Evolutionary conservation across 1,140 invertebrate genomes (phyloP).

Genomic region (Pseudachorutes palmiensis): DNA sequence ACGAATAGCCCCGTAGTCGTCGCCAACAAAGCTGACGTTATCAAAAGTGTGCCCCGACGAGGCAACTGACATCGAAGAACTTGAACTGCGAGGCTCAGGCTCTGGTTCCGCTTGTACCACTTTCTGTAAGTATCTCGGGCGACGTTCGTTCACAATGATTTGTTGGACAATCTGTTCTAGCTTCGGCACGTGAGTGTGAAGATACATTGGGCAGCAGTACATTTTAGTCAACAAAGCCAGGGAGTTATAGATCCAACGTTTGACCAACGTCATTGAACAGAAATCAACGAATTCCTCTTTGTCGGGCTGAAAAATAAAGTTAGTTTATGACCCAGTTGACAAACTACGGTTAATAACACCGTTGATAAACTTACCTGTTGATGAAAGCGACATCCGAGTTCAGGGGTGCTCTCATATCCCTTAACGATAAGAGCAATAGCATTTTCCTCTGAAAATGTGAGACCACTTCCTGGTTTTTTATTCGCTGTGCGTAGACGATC

Average conservation of each 20-base stretch:
- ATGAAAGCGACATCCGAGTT: neutral
- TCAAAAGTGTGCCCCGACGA: no score
- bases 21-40: no score
- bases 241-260: neutral
- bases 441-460: neutral
- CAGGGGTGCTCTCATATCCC: no score
- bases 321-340: neutral
- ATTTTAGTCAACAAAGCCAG: neutral
- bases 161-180: no score
- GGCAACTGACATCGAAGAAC: no score
- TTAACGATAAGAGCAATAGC: neutral
- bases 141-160: no score
- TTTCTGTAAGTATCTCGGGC: no score
- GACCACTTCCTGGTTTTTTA: neutral
- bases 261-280: neutral
- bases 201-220: neutral
- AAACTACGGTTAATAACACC: neutral
- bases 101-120: no score
- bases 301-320: neutral
- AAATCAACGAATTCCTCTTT: neutral
- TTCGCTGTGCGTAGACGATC: neutral
- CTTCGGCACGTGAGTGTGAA: neutral
- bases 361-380: neutral
- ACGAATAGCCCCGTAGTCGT: no score
- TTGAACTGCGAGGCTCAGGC: no score